Evolutionary conservation across 2,113 vertebrate species (phyloP).

Genomic region (Rhea pennata): DNA sequence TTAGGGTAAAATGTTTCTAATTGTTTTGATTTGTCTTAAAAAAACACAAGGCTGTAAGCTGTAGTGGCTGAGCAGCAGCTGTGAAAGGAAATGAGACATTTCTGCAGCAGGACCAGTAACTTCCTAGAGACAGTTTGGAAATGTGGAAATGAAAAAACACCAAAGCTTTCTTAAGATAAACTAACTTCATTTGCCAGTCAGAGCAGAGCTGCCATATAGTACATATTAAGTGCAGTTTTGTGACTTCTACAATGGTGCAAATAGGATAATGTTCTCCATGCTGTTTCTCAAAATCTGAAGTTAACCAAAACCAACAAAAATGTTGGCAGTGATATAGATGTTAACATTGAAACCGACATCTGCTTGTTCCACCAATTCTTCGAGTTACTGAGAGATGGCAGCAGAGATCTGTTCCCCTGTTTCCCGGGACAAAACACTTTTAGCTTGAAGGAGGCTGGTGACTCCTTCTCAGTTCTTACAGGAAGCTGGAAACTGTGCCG

Average conservation of each 20-base stretch:
- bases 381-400: constrained; percentile 3
- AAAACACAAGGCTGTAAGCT: neutral
- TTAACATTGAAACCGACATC: neutral
- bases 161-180: fast-evolving
- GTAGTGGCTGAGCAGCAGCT: neutral
- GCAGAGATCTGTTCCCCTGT: neutral
- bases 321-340: neutral
- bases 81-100: neutral
- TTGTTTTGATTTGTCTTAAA: neutral
- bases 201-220: neutral
- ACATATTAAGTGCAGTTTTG: neutral
- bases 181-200: neutral
- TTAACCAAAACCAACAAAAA: neutral
- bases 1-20: neutral
- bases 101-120: neutral
- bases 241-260: neutral
- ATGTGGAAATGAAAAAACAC: fast-evolving
- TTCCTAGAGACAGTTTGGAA: neutral
- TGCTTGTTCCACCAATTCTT: neutral
- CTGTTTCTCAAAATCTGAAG: fast-evolving
- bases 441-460: neutral
- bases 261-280: neutral
- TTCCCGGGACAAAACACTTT: neutral
- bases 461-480: neutral
- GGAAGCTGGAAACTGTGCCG: too few relatives aligned